Base-by-base conservation (phyloP, 2,888 invertebrate species). In the Rhagium mordax region DNA sequence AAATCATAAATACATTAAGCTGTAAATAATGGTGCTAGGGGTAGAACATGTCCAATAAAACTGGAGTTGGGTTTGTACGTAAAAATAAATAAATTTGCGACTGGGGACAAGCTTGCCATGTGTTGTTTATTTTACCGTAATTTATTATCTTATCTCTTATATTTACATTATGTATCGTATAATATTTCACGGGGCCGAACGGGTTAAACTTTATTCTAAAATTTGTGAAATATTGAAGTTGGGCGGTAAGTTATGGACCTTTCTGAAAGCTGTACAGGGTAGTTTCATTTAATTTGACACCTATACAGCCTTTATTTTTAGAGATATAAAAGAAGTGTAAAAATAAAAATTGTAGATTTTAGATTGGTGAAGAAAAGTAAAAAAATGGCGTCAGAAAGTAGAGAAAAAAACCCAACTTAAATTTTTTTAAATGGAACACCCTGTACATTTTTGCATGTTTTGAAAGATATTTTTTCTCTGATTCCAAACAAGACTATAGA, bases 1-100 rank as follows among this genome's bases (percentile, higher is more conserved):
- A 71, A 66, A 71, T 41, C 33, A 66, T 49, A 57, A 67, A 71
- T 49, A 66, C 49, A 71, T 53, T 66, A 64, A 61, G 65, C 57
- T 16, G 59, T 69, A 71, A 64, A 47, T 33, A 57, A 70, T 59
- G 70, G 59, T 65, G 55, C 65, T 48, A n/a, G 21, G 27, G 55
- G 33, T 41, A 47, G n/a, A 72, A 33, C 55, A 55, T 27, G 51
- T 48, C 68, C 69, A 47, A 72, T 64, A 29, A 64, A 69, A 60
- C 61, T 27, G 47, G 69, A 49, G 57, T 55, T n/a, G 33, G 62
- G 68, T 55, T n/a, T 62, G 21, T 20, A n/a, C 47, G 13, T 15
- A 21, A n/a, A 47, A 47, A 21, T 33, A 66, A 29, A 66, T 29
- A 66, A 66, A 66, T 66, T 33, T 70, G 53, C 20, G 70, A 24